Base-by-base conservation (phyloP, 1,140 invertebrate genomes). In the Vollenhovia emeryi region DNA sequence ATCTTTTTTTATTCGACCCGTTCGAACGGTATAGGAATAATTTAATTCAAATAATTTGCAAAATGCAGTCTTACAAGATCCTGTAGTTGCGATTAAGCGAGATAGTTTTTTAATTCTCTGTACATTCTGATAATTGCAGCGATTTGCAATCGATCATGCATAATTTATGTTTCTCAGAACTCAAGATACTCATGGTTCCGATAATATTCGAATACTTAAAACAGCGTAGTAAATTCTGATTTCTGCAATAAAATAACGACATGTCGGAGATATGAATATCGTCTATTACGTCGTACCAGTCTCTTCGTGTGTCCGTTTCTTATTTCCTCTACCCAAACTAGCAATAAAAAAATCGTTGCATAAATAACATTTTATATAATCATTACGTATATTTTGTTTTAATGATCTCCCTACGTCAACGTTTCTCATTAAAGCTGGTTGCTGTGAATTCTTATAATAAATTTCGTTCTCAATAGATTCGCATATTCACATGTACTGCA, bases 161-260 rank as follows among this genome's bases (percentile, higher is more conserved):
- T 57, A 15, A 71, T 82, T 73, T 43, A 82, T 82, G 5, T 24
- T 71, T 82, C 78, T 33, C 13, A 45, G 48, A 80, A 80, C 9
- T 24, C 15, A 59, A 18, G 15, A 33, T 50, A 21, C 13, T 9
- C 5, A 36, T 52, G 50, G 64, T 55, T 55, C 43, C 43, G n/a
- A 66, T 73, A 57, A 43, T 18, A 59, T 73, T 15, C 27, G 36
- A 52, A 27, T 79, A 21, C 60, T 68, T 68, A 8, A 36, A 40
- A 66, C 60, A 66, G 21, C 36, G 30, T 33, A 71, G 24, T 71
- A 33, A 43, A 82, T 79, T 68, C 33, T 43, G 43, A 79, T 55
- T 68, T 30, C 5, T 71, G n/a, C 78, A 82, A 43, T 73, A 43
- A 43, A 71, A 45, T 43, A 68, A 80, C 27, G 24, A 79, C 24